Base-by-base conservation (phyloP, 2,888 invertebrate genomes). In the Synergus gifuensis region DNA sequence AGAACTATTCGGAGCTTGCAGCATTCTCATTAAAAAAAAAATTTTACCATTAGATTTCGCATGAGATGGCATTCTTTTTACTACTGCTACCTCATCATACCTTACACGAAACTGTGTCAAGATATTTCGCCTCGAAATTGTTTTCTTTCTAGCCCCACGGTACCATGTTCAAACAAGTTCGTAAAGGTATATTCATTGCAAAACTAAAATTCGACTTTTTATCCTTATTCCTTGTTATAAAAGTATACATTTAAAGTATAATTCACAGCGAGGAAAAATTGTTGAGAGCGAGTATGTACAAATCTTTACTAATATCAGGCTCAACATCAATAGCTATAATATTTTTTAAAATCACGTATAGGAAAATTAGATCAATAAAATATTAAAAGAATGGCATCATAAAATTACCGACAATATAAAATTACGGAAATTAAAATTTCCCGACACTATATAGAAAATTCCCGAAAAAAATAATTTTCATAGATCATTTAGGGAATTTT, bases 91-190 rank as follows among this genome's bases (percentile, higher is more conserved):
- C 73, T 73, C 73, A 54, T 73, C 54, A 73, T 73, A 73, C 73
- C 73, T 28, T 40, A 40, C 73, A 73, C 49, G 73, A 54, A 73
- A 73, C 73, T 73, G 36, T 73, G 73, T 73, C 73, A 73, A 73
- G 73, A 73, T 73, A 73, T 73, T 73, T 73, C 73, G 73, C n/a
- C 69, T 54, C 36, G 73, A 73, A 73, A 69, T 69, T 69, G 69
- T 73, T 73, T 73, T 49, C 36, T 49, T 49, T 73, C 28, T 49
- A 46, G 69, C 46, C 46, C 69, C 28, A 49, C 49, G 36, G 28
- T 73, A 73, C 22, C 44, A 14, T 49, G 49, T 54, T 54, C 54
- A 73, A 73, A 67, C 54, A 73, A 49, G 28, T 73, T 73, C 54
- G 22, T 54, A 73, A 40, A 36, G 54, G 73, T 73, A 46, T 49